These are phyloP conservation scores for Eubasilissa regina DNA, from an alignment of 1,140 invertebrate species.

Conservation along the genomic window DNA sequence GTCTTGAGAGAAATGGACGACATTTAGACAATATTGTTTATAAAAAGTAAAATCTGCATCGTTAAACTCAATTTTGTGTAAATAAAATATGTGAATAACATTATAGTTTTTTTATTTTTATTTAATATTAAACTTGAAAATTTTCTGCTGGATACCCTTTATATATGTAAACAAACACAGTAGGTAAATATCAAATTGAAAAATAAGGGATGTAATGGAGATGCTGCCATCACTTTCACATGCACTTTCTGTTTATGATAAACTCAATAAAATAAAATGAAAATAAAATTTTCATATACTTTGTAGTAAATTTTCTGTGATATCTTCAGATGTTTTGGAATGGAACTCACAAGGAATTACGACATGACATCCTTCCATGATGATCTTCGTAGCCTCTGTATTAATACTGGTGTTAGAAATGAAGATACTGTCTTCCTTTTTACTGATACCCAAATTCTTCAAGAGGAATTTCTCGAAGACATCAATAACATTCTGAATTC, in stretches of 20 bases:
- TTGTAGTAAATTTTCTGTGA: neutral
- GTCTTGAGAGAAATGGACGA: too few relatives aligned
- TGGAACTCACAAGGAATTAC: slow-evolving; percentile 88
- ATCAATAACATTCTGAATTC: slow-evolving; percentile 93
- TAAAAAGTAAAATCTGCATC: too few relatives aligned
- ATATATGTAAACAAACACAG: too few relatives aligned
- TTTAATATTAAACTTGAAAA: too few relatives aligned
- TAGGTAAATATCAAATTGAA: too few relatives aligned
- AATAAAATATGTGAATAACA: too few relatives aligned
- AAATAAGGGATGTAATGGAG: too few relatives aligned
- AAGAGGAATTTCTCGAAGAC: slow-evolving; percentile 94
- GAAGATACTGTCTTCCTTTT: slow-evolving; percentile 90
- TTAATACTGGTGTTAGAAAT: slow-evolving; percentile 81
- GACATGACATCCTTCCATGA: slow-evolving; percentile 86
- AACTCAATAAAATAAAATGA: neutral
- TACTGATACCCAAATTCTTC: slow-evolving; percentile 91
- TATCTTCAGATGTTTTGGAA: slow-evolving; percentile 83
- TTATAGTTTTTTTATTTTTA: too few relatives aligned
- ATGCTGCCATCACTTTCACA: neutral
- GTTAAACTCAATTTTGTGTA: too few relatives aligned
- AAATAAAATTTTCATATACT: neutral
- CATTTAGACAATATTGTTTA: too few relatives aligned
- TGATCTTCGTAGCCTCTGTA: slow-evolving; percentile 83
- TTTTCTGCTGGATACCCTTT: too few relatives aligned
- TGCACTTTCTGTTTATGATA: neutral